phyloP scores from a whole-genome alignment of 2,888 invertebrate species.

The Drosophila emarginata region DNA sequence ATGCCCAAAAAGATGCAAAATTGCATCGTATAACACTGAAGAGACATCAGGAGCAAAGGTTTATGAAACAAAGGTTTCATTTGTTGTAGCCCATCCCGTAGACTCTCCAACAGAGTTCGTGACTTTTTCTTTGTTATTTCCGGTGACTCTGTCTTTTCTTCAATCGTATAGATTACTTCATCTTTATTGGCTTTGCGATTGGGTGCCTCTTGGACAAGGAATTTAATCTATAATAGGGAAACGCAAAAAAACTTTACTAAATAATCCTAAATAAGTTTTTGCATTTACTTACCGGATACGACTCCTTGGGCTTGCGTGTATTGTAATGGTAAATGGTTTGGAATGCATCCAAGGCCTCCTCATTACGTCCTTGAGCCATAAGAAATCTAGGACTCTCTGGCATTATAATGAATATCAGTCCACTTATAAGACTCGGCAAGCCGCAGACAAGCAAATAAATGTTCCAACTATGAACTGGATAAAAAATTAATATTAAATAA shows the following conservation, averaged over 20 bases:
- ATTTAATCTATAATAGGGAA: slow-evolving; percentile 59
- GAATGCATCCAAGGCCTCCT: slow-evolving; percentile 74
- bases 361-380: slow-evolving; percentile 78
- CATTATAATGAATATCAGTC: slow-evolving; percentile 83
- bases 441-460: slow-evolving; percentile 84
- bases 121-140: slow-evolving; percentile 19
- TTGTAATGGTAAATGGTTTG: slow-evolving; percentile 86
- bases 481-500: not conserved
- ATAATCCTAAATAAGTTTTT: no score
- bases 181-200: slow-evolving; percentile 55
- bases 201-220: slow-evolving; percentile 74
- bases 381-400: slow-evolving; percentile 82
- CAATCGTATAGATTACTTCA: slow-evolving; percentile 66
- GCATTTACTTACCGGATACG: slow-evolving; percentile 85
- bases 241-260: no score
- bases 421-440: slow-evolving; percentile 87
- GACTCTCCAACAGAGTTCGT: slow-evolving; percentile 59
- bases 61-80: slow-evolving; percentile 86
- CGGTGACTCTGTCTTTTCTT: slow-evolving; percentile 43
- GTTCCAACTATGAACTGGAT: slow-evolving; percentile 77
- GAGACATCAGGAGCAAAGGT: slow-evolving; percentile 85
- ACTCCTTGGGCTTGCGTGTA: slow-evolving; percentile 85
- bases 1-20: slow-evolving; percentile 87
- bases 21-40: slow-evolving; percentile 86
- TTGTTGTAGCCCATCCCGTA: slow-evolving; percentile 86